Conservation (phyloP, 2,113 vertebrate species). For the Myrmophylax atrothorax region DNA sequence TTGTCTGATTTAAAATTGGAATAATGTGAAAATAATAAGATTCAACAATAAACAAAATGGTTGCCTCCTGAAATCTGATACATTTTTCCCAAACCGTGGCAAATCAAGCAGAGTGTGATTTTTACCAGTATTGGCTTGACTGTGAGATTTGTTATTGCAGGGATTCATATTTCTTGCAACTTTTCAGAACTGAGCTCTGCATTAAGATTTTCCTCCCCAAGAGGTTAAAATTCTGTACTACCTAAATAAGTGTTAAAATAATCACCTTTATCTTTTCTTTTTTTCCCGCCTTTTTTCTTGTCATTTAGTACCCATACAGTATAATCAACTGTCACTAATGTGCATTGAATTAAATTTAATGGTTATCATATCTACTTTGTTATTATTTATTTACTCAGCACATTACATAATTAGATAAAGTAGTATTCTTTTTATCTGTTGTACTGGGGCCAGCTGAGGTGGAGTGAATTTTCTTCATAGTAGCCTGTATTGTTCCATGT, state of each 20-base stretch:
- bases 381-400: not conserved
- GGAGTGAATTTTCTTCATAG: not conserved
- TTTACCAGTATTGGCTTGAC: not conserved
- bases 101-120: not conserved
- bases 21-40: not conserved
- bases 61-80: not conserved
- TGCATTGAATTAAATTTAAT: not conserved
- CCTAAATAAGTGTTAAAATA: not conserved
- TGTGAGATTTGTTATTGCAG: not conserved
- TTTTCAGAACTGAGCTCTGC: not conserved
- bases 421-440: not conserved
- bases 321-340: not conserved
- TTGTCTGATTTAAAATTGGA: not conserved
- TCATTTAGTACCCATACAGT: not conserved
- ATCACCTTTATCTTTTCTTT: not conserved
- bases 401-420: not conserved
- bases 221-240: not conserved
- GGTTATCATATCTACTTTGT: not conserved
- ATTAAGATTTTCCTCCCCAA: not conserved
- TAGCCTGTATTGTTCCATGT: not conserved
- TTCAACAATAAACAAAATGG: not conserved
- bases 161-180: not conserved
- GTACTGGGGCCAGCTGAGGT: not conserved
- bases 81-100: not conserved
- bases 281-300: not conserved